A percentile compares a stretch with the other conserved stretches of the same genome.
Conservation (phyloP, 2,888 invertebrate species). For the Aradus depressus region DNA sequence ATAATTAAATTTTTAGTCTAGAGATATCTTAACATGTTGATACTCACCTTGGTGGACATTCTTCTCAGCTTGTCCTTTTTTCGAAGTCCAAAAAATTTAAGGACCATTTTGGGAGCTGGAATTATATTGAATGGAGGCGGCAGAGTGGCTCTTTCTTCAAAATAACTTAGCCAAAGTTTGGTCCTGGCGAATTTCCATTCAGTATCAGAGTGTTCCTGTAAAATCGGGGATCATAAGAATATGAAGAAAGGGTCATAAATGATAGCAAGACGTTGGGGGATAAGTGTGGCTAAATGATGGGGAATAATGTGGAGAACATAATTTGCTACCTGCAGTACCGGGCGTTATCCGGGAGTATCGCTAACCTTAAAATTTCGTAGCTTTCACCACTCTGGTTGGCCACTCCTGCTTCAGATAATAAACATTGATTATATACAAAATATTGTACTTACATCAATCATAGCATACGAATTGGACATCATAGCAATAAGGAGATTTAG, state of each 20-base stretch:
- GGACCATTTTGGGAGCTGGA: slow-evolving; percentile 71
- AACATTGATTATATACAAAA: not conserved
- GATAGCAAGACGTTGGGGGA: too few species aligned
- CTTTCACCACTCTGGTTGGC: too few species aligned
- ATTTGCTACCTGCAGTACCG: too few species aligned
- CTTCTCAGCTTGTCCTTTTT: slow-evolving; percentile 48
- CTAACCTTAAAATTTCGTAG: too few species aligned
- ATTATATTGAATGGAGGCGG: slow-evolving; percentile 91
- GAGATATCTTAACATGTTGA: too few species aligned
- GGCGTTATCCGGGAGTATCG: too few species aligned
- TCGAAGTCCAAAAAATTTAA: slow-evolving; percentile 53
- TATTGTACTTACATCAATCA: slow-evolving; percentile 64
- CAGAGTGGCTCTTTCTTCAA: slow-evolving; percentile 79
- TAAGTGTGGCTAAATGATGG: too few species aligned
- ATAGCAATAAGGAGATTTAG: slow-evolving; percentile 91
- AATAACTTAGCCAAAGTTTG: slow-evolving; percentile 90
- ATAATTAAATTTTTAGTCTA: too few species aligned
- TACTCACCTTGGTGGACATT: slow-evolving; percentile 44
- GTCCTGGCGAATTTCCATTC: slow-evolving; percentile 97
- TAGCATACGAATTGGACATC: slow-evolving; percentile 94
- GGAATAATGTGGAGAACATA: too few species aligned
- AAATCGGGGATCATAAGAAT: too few species aligned
- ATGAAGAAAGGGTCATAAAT: too few species aligned
- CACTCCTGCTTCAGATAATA: not conserved
- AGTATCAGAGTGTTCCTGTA: slow-evolving; percentile 79